Conservation (phyloP, 2,888 invertebrate species). For the Stenchaetothrips biformis region DNA sequence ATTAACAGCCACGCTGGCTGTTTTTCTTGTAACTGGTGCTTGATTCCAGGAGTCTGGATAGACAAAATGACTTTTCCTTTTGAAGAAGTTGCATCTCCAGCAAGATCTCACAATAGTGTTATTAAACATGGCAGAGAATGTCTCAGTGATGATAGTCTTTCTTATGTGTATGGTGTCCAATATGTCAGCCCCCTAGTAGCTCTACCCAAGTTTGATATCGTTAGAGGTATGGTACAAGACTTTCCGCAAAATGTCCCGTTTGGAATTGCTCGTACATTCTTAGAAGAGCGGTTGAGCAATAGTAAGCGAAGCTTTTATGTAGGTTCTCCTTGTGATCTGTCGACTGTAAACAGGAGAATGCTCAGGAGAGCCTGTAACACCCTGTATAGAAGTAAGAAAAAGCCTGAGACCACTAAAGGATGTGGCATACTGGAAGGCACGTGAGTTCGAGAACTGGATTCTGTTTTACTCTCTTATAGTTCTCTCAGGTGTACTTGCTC, state of each 20-base stretch:
- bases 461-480: background rate
- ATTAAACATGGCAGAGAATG: background rate
- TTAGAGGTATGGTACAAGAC: background rate
- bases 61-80: background rate
- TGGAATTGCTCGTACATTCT: background rate
- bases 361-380: background rate
- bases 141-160: background rate
- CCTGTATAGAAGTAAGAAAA: background rate
- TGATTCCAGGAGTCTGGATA: background rate
- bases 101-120: background rate
- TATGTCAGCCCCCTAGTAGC: background rate
- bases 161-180: constrained; percentile 7
- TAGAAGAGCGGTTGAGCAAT: background rate
- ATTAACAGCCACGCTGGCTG: background rate
- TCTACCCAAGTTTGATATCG: background rate
- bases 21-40: background rate
- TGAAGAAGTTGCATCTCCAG: background rate
- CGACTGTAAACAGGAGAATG: too few species aligned
- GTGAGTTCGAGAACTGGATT: background rate
- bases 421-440: background rate
- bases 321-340: background rate
- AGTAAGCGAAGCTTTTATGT: background rate
- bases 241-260: background rate
- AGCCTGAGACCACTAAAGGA: background rate
- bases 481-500: background rate